Percentiles rank a stretch among this genome's conserved stretches.
Conservation (phyloP, 2,797 vertebrate species). For the Petrocephalus schoutedeni region DNA sequence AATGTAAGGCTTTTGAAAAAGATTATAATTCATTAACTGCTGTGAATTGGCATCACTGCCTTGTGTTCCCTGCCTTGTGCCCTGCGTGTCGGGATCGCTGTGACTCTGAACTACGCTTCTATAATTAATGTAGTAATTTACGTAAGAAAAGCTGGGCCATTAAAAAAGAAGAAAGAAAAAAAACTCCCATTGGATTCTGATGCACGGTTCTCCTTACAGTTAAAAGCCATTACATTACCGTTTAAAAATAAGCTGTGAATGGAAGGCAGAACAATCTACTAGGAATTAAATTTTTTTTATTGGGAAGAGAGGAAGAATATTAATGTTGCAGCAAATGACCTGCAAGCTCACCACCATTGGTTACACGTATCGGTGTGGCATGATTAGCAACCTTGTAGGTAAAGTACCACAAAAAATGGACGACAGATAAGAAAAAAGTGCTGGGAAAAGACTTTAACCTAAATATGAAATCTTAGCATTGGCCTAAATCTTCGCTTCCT, state of each 20-base stretch:
- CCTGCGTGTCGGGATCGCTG: neutral
- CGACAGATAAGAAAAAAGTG: neutral
- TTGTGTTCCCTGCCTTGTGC: neutral
- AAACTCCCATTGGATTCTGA: neutral
- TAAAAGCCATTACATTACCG: neutral
- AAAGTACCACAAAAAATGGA: neutral
- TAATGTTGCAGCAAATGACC: neutral
- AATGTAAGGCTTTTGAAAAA: neutral
- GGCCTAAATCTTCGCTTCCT: neutral
- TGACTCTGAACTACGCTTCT: neutral
- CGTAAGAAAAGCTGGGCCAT: neutral
- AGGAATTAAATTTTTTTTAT: neutral
- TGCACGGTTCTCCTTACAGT: neutral
- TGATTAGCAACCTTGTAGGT: conserved; percentile 1
- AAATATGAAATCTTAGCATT: neutral
- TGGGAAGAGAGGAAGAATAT: neutral
- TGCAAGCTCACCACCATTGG: neutral
- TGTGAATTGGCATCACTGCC: neutral
- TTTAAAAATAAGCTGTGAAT: neutral
- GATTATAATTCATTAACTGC: neutral
- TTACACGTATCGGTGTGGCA: neutral
- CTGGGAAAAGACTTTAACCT: conserved; percentile 2
- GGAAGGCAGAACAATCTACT: neutral
- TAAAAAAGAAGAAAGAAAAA: neutral
- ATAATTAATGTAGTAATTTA: neutral